Conservation (phyloP, 2,113 vertebrate species). For the Mesocricetus auratus region DNA sequence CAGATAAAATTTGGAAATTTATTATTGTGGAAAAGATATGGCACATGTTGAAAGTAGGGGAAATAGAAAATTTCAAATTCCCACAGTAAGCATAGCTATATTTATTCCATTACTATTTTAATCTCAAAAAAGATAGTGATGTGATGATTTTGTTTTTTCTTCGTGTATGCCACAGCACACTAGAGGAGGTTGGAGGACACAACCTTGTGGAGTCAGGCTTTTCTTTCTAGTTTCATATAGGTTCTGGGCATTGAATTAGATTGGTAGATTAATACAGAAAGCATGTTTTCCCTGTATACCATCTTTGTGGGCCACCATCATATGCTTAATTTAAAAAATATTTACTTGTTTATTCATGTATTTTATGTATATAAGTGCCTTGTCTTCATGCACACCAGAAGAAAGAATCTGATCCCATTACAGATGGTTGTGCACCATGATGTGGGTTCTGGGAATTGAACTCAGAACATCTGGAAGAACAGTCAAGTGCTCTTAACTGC, state of each 20-base stretch:
- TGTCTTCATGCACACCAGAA: not conserved
- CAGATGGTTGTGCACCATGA: not conserved
- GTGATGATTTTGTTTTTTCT: not conserved
- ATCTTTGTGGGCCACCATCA: not conserved
- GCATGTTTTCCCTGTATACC: not conserved
- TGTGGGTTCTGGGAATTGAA: not conserved
- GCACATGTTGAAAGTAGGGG: not conserved
- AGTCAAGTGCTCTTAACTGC: not conserved
- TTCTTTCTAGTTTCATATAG: not conserved
- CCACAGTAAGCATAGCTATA: not conserved
- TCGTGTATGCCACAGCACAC: not conserved
- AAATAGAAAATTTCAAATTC: slow-evolving; percentile 39
- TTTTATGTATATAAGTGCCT: not conserved
- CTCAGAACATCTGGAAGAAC: not conserved
- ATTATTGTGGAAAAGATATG: not conserved
- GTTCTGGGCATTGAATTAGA: not conserved
- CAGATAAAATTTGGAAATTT: slow-evolving; percentile 24
- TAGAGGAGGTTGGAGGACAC: not conserved
- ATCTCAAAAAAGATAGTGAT: not conserved
- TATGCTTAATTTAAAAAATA: not conserved
- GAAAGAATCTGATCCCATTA: not conserved
- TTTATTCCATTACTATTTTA: slow-evolving; percentile 8
- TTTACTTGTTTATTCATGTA: not conserved
- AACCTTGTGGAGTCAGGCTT: not conserved
- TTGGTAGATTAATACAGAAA: not conserved